Evolutionary conservation across 2,797 vertebrate species (phyloP), one percentile per base, ranked within the genome.

Genomic region (Chromobotia macracanthus): DNA sequence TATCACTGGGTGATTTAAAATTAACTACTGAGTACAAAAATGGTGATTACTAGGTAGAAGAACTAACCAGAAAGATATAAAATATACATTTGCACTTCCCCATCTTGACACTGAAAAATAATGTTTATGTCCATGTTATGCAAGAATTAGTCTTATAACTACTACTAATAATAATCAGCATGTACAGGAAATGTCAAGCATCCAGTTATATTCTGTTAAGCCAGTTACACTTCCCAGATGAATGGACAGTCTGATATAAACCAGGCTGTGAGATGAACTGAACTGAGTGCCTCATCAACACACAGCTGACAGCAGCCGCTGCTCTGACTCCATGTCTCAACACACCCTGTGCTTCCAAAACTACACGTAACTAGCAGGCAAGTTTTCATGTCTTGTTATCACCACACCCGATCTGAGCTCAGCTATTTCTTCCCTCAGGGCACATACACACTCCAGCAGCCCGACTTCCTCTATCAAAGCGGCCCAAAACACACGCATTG

Each of bases 211-310:
- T 28, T 11, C 44, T 9, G 21, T 75, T 53, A 66, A 41, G 48
- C 19, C 3, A n/a, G 18, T 53, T 65, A 55, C 12, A 16, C 35
- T 67, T 58, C 7, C 58, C 23, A 46, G 68, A 67, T 48, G 12
- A 58, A 19, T 58, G 55, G 5, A 23, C 21, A 31, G 50, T 25
- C 10, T 19, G 55, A 58, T 13, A 58, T 48, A 38, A 75, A 12
- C 18, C 8, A 23, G 35, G 21, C 35, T 75, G 11, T 5, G 13
- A 74, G 78, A 78, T 55, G 18, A 77, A 85, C 18, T 85, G 82
- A 85, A 81, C 77, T 44, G 72, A 87, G 69, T 65, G 46, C 21
- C 58, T 68, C 73, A 79, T 83, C 74, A 73, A 55, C 50, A 60
- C 68, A 53, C 51, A 28, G 41, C 41, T 44, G 8, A 44, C 8